Evolutionary conservation across 2,888 invertebrate species (phyloP).

Genomic region (Pasiphila rectangulata): DNA sequence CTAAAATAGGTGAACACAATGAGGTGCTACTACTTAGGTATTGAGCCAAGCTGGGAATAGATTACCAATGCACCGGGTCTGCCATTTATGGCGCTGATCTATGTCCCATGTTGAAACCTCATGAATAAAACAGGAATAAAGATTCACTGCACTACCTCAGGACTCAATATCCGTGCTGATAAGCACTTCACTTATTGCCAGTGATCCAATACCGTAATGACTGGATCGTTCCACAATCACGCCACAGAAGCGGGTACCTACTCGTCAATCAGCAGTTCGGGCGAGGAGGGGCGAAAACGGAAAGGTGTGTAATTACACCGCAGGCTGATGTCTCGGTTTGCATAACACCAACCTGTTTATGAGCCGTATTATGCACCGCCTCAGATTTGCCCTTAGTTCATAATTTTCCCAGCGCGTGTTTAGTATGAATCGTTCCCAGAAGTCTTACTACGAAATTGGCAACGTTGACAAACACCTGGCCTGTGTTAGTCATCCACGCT

Average conservation of each 20-base stretch:
- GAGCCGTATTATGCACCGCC: slow-evolving; percentile 29
- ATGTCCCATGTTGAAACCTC: too few relatives aligned
- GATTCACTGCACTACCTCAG: too few relatives aligned
- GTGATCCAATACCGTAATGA: slow-evolving; percentile 4
- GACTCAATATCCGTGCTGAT: too few relatives aligned
- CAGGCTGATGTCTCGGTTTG: slow-evolving; percentile 51
- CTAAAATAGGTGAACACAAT: slow-evolving; percentile 15
- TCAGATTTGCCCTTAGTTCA: slow-evolving; percentile 43
- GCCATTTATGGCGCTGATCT: too few relatives aligned
- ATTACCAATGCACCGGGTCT: too few relatives aligned
- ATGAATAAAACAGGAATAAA: too few relatives aligned
- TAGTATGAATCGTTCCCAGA: slow-evolving; percentile 44
- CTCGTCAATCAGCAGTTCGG: slow-evolving; percentile 28
- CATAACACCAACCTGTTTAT: slow-evolving; percentile 60
- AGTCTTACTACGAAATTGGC: slow-evolving; percentile 46
- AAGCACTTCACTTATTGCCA: too few relatives aligned
- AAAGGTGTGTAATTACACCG: slow-evolving; percentile 65
- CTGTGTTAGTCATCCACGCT: slow-evolving; percentile 37
- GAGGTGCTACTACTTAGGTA: not conserved
- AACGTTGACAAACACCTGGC: slow-evolving; percentile 45
- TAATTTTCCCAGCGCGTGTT: slow-evolving; percentile 13
- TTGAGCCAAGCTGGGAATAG: not conserved
- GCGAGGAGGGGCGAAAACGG: slow-evolving; percentile 35
- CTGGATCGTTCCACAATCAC: slow-evolving; percentile 27
- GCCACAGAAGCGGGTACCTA: slow-evolving; percentile 29